Evolutionary conservation across 1,140 invertebrate species (phyloP), one percentile per base, ranked within the genome.

Genomic region (Platorchestia sp.): DNA sequence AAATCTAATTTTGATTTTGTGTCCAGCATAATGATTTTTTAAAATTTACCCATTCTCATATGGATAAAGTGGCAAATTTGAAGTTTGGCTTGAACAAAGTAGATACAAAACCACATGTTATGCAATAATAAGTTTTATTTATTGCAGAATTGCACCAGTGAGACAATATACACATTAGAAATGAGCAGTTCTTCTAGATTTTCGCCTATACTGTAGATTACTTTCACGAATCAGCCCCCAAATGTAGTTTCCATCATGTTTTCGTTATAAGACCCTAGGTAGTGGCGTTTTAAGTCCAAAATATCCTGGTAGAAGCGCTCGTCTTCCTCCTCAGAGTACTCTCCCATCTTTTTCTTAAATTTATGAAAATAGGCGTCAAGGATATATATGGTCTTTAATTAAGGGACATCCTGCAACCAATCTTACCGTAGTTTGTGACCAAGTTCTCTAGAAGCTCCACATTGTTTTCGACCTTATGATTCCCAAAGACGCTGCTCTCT

Each of bases 341-440:
- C 51, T 47, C 90, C 95, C 93, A 96, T 95, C 91, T 96, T 96
- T 53, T 96, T 95, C 45, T 96, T 96, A 53, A 96, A 96, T 95
- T 95, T 96, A 86, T 95, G 90, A 95, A 96, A 87, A 87, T 96
- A 95, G 22, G 44, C n/a, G 95, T 96, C 86, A 87, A 96, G 91
- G 95, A 96, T n/a, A n/a, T n/a, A n/a, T n/a, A 91, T 96, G 86
- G 6, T 96, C 47, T 95, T 96, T 96, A 75, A 96, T 96, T 96
- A 75, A 96, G 45, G 45, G 95, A 96, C 96, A 96, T 96, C 51
- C 95, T 96, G 86, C 96, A 95, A 51, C 6, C 6, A 6, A 51
- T 51, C 47, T 51, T 51, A 19, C 47, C 47, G 47, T 10, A 51
- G 47, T 51, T 51, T 51, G 47, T 51, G 7, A 51, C 47, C 47